Conservation (phyloP, 2,113 vertebrate species). For the Ochotona princeps region DNA sequence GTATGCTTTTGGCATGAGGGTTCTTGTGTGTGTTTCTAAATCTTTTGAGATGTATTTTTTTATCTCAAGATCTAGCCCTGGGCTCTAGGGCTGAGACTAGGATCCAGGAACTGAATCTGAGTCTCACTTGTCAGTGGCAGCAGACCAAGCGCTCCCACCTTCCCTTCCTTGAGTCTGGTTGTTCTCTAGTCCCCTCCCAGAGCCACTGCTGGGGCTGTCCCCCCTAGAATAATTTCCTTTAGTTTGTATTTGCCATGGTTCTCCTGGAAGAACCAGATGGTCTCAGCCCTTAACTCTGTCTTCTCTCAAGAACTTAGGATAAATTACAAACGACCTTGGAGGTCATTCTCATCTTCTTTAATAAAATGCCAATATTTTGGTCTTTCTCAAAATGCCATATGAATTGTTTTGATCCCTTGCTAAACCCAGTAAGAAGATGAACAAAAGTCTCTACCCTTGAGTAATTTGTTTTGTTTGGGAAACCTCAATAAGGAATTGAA, state of each 20-base stretch:
- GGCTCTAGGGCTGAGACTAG: no score
- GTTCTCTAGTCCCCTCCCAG: not conserved
- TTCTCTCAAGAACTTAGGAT: not conserved
- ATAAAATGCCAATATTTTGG: not conserved
- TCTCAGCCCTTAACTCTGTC: not conserved
- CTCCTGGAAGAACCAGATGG: not conserved
- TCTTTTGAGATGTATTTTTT: no score
- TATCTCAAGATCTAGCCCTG: no score
- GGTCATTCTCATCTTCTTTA: not conserved
- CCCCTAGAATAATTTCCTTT: not conserved
- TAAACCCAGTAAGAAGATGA: not conserved
- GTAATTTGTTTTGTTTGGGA: not conserved
- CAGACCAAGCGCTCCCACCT: no score
- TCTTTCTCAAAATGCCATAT: slow-evolving; percentile 25
- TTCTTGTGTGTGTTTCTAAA: no score
- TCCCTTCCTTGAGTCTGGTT: not conserved
- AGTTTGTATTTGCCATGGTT: not conserved
- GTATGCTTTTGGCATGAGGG: not conserved
- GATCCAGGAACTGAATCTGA: no score
- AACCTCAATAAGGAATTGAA: not conserved
- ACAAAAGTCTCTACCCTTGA: not conserved
- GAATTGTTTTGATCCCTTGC: slow-evolving; percentile 16
- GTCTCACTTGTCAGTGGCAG: not conserved
- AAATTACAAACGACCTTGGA: not conserved
- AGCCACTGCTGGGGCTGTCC: not conserved